Percentiles rank a stretch among this genome's conserved stretches.
Evolutionary conservation across 1,140 invertebrate species (phyloP).

Genomic region (Carposina sasakii): DNA sequence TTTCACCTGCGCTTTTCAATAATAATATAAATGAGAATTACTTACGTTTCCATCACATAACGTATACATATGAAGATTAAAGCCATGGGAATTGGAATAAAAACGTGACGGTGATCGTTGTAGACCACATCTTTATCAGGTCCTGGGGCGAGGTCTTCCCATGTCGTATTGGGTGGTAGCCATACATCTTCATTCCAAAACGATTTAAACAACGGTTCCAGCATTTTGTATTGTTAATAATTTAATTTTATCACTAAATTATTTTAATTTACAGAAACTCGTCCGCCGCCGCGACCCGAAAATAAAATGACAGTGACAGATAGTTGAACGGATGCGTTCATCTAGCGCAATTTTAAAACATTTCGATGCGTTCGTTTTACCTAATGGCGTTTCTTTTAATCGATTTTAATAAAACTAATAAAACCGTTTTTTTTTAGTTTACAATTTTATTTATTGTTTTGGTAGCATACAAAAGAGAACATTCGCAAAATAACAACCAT

Average conservation of each 20-base stretch:
- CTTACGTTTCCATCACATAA: constrained; percentile 88
- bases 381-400: no score
- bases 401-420: no score
- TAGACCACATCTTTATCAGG: constrained; percentile 84
- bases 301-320: no score
- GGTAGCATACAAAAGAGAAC: constrained; percentile 43
- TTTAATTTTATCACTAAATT: no score
- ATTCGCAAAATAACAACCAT: constrained; percentile 43
- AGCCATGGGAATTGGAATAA: constrained; percentile 87
- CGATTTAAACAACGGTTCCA: constrained; percentile 60
- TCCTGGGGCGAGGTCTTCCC: constrained; percentile 86
- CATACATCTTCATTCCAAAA: constrained; percentile 91
- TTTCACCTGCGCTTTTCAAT: neutral
- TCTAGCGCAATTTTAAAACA: no score
- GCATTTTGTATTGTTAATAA: no score
- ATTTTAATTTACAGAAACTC: no score
- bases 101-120: constrained; percentile 87
- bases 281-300: no score
- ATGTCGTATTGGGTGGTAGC: constrained; percentile 92
- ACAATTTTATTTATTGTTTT: constrained; percentile 30
- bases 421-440: no score
- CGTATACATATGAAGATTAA: constrained; percentile 83
- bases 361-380: no score
- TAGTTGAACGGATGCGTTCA: no score
- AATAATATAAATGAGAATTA: constrained; percentile 16